Evolutionary conservation across 2,113 vertebrate species (phyloP).

Genomic region (Onychorhynchus coronatus): DNA sequence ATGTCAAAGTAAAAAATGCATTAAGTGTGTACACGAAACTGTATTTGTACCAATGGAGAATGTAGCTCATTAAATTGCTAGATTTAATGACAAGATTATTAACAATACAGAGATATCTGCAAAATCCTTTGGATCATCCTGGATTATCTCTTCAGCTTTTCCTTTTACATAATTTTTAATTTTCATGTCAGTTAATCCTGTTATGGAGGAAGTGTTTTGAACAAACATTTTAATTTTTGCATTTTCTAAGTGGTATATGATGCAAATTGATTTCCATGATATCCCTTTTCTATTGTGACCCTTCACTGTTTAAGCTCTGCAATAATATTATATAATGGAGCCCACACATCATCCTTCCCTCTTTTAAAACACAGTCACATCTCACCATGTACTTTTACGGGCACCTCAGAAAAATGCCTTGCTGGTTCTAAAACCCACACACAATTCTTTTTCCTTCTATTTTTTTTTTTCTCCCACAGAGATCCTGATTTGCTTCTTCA

Average conservation of each 20-base stretch:
- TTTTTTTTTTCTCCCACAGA: not conserved
- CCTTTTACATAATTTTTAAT: slow-evolving; percentile 54
- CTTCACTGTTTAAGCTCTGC: not conserved
- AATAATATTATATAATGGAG: slow-evolving; percentile 36
- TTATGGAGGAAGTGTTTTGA: not conserved
- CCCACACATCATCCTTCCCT: slow-evolving; percentile 7
- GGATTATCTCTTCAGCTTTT: slow-evolving; percentile 52
- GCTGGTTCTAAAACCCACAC: slow-evolving; percentile 4
- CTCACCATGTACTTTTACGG: not conserved
- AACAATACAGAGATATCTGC: slow-evolving; percentile 14
- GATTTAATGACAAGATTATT: slow-evolving; percentile 45
- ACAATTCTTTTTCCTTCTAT: not conserved
- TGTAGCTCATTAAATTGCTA: not conserved
- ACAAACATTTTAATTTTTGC: slow-evolving; percentile 31
- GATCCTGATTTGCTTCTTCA: not conserved
- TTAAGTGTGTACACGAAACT: not conserved
- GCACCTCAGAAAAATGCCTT: slow-evolving; percentile 19
- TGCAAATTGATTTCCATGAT: slow-evolving; percentile 28
- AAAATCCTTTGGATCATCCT: slow-evolving; percentile 57
- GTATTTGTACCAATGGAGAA: not conserved
- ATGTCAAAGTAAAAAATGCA: not conserved
- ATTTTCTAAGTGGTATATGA: not conserved
- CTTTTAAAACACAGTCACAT: slow-evolving; percentile 9
- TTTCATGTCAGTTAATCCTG: slow-evolving; percentile 42
- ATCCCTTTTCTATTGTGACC: not conserved